Base-by-base conservation (phyloP, 2,113 vertebrate genomes). In the Hystrix brachyura region DNA sequence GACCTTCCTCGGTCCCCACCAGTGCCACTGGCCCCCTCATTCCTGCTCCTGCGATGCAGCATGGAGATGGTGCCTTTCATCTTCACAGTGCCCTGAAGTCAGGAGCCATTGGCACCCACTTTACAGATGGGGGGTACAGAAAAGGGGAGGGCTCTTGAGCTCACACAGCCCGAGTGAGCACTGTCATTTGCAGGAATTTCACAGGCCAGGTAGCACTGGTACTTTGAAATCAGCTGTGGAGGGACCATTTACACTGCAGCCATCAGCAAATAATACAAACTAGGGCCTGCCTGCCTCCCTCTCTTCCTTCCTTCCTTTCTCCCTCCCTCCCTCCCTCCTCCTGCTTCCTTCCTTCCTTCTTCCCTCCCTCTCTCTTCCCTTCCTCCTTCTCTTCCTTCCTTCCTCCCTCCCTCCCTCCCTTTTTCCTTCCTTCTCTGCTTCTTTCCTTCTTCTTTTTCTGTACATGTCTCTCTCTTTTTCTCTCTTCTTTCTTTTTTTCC, bases 331-430 rank as follows among this genome's bases (percentile, higher is more conserved):
- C 21, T 8, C 19, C 53, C 10, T 38, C n/a, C n/a, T n/a, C n/a
- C n/a, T n/a, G n/a, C n/a, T 38, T 17, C 25, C 55, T 25, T 15
- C 3, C 48, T 34, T 32, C 12, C 1, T 23, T 27, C n/a, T 12
- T 25, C 4, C 7, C 18, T 2, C 4, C 7, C 2, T 18, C 25
- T 6, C 1, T 11, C 17, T n/a, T n/a, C n/a, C 18, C 4, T 34
- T 27, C 3, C 48, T 57, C 3, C 7, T 3, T 18, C 8, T 17
- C 14, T 11, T 8, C 25, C 14, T 21, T 9, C 12, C 15, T 17
- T 38, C 17, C 2, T 29, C 32, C 7, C 57, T n/a, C 2, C 14
- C 34, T 60, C 3, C 3, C 48, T 34, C 46, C 12, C 1, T 23
- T 27, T 29, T 12, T 25, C 4, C 7, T 23, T 2, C 4, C 7